Evolutionary conservation across 2,797 vertebrate species (phyloP).

Genomic region (Syncerus caffer): DNA sequence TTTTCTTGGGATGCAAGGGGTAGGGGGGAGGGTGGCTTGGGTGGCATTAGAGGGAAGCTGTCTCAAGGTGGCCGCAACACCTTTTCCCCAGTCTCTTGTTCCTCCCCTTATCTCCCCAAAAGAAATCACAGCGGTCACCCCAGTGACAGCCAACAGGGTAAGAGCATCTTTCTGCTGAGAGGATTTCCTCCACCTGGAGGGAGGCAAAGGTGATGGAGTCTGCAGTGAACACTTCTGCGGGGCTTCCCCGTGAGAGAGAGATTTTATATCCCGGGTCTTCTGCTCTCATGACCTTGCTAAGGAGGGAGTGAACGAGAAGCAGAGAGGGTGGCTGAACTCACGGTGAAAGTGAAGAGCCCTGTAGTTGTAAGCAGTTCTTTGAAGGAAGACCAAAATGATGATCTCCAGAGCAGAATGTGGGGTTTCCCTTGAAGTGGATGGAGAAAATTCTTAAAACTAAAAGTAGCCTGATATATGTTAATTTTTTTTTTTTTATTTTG

Average conservation of each 20-base stretch:
- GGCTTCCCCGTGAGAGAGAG: background rate
- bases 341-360: background rate
- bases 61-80: background rate
- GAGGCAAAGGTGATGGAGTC: background rate
- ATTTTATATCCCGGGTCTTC: background rate
- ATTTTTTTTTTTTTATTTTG: background rate
- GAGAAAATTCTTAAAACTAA: background rate
- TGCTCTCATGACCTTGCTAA: background rate
- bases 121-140: background rate
- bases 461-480: background rate
- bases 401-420: background rate
- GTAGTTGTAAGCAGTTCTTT: background rate
- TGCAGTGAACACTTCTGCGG: background rate
- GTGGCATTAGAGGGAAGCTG: background rate
- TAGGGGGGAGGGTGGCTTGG: fast-evolving
- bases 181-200: background rate
- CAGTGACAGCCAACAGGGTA: background rate
- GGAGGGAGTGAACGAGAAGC: background rate
- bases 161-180: background rate
- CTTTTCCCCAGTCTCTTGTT: background rate
- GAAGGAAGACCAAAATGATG: background rate
- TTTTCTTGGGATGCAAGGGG: background rate
- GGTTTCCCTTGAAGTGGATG: background rate
- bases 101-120: background rate
- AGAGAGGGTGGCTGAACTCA: background rate